A percentile compares a stretch with the other conserved stretches of the same genome.
phyloP scores from a whole-genome alignment of 2,888 invertebrate genomes.

The Chalcis sispes region DNA sequence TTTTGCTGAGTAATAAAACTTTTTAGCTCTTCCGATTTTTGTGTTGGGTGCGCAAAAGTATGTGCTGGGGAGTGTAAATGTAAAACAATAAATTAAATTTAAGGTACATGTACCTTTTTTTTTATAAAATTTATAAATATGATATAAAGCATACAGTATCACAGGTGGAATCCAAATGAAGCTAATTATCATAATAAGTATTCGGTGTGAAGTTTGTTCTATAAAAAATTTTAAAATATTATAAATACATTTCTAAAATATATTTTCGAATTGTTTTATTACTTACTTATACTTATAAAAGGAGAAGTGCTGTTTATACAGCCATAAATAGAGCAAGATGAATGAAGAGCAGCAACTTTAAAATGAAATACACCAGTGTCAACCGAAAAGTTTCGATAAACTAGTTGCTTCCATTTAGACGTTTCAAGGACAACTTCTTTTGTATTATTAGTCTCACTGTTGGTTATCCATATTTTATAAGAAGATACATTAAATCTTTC shows the following conservation, averaged over 20 bases:
- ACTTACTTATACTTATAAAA: slow-evolving; percentile 69
- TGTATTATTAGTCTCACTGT: slow-evolving; percentile 65
- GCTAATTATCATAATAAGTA: slow-evolving; percentile 73
- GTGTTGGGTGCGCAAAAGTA: too few species aligned
- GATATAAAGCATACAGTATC: slow-evolving; percentile 68
- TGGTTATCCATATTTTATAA: slow-evolving; percentile 71
- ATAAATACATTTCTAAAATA: neutral
- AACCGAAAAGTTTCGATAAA: slow-evolving; percentile 66
- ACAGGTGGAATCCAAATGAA: slow-evolving; percentile 72
- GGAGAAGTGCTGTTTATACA: slow-evolving; percentile 72
- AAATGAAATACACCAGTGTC: slow-evolving; percentile 69
- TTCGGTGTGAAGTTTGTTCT: slow-evolving; percentile 66
- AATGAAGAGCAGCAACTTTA: slow-evolving; percentile 70
- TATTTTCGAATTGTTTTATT: slow-evolving; percentile 2
- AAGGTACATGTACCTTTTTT: slow-evolving; percentile 61
- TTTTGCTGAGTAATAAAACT: too few species aligned
- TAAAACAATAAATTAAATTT: slow-evolving; percentile 18
- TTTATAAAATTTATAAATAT: slow-evolving; percentile 67
- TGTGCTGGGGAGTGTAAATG: too few species aligned
- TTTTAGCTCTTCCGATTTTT: too few species aligned
- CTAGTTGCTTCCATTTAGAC: slow-evolving; percentile 55
- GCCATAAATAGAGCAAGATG: slow-evolving; percentile 65
- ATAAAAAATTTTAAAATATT: slow-evolving; percentile 27
- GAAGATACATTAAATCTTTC: slow-evolving; percentile 67
- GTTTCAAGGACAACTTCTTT: slow-evolving; percentile 55